Base-by-base conservation (phyloP, 2,113 vertebrate genomes). In the Forbesichthys papilliferus region DNA sequence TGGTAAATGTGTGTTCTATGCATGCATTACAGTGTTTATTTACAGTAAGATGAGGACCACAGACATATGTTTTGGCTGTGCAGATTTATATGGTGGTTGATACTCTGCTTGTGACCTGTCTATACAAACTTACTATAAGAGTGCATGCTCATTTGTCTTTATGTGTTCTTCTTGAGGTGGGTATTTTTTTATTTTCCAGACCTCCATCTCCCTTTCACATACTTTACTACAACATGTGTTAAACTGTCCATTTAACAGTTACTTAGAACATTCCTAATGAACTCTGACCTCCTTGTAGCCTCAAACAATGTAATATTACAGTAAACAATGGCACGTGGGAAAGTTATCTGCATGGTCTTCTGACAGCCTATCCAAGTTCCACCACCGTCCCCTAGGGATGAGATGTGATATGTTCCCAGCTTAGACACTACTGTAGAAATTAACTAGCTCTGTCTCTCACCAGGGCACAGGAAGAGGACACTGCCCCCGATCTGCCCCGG, bases 401-500 rank as follows among this genome's bases (percentile, higher is more conserved):
- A 78, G 76, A 77, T 79, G 77, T 56, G 71, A 88, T 85, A 78
- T 82, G 76, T 83, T 90, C 83, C 79, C 78, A 81, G 84, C 74
- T 86, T 71, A 74, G 78, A 68, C 69, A 85, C 81, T 69, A 82
- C 83, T 82, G 64, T 76, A 67, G 86, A 86, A 91, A 87, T 87
- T 74, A 86, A 82, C 36, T 68, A 82, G 72, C 71, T 59, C 14
- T 13, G 67, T 49, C 79, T 89, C 78, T 68, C 79, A 80, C 79
- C 77, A 75, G 78, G 20, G 46, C 66, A 74, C 68, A 85, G 83
- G 78, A 84, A 87, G 81, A 78, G 61, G 78, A 86, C 76, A 64
- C 67, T 20, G 81, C 72, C 71, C 83, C 68, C 74, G 74, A 48
- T 71, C 66, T 73, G 65, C 62, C 46, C 27, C 55, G 61, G 69